phyloP scores from a whole-genome alignment of 2,797 vertebrate species.

The Psittacula derbiana region DNA sequence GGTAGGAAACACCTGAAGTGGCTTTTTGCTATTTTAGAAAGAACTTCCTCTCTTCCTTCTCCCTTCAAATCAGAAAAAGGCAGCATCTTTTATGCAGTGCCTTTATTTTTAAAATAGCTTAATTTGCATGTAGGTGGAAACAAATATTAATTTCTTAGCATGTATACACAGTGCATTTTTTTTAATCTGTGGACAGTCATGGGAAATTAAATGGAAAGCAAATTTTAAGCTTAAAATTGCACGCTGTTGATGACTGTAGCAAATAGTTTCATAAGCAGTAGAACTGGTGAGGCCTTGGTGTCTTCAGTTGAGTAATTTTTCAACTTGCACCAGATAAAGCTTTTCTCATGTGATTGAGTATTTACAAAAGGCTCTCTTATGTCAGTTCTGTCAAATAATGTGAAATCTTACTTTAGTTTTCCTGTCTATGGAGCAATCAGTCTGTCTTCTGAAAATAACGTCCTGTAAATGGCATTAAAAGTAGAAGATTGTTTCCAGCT shows the following conservation, averaged over 20 bases:
- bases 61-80: not conserved
- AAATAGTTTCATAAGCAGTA: not conserved
- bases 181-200: not conserved
- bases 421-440: not conserved
- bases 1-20: not conserved
- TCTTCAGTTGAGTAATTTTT: not conserved
- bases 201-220: not conserved
- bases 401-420: not conserved
- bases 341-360: not conserved
- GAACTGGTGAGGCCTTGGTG: not conserved
- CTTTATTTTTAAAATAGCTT: not conserved
- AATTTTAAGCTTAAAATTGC: not conserved
- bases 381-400: not conserved
- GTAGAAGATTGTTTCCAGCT: not conserved
- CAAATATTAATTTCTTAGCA: not conserved
- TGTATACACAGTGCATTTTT: not conserved
- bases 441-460: not conserved
- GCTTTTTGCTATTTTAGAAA: not conserved
- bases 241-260: not conserved
- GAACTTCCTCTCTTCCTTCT: not conserved
- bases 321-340: not conserved
- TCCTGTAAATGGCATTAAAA: conserved; percentile 8
- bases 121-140: not conserved
- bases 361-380: not conserved
- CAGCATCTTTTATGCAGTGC: not conserved